Base-by-base conservation (phyloP, 1,140 invertebrate genomes). In the Calliopsis andreniformis region DNA sequence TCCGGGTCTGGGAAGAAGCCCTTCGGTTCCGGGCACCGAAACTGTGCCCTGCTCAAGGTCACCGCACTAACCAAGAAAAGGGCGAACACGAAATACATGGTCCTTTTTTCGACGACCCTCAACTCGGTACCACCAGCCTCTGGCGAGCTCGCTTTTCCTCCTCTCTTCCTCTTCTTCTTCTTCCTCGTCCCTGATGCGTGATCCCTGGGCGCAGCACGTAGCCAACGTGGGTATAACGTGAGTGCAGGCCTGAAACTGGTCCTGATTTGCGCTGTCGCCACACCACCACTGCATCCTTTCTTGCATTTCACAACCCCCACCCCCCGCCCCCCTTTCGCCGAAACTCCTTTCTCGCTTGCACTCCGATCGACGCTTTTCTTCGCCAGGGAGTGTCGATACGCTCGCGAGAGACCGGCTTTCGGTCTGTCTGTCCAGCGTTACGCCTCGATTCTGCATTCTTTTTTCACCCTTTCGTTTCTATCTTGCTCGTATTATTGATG, bases 1-100 rank as follows among this genome's bases (percentile, higher is more conserved):
- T 94, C 93, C 2, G 92, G 92, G 89, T 97, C 96, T 1, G 96
- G 93, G 91, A 95, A 97, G 90, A 93, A 97, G 25, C 96, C 96
- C 76, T 95, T 95, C 67, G 94, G 92, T 67, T 95, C 94, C 2
- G 96, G 96, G 85, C 96, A 97, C 78, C 94, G 92, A 89, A 95
- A 96, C 59, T 94, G 88, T 7, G 69, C 87, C 16, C 39, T 63
- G 25, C 49, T 75, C 32, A 77, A 53, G 76, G 66, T 75, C 42
- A 71, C 66, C 42, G 58, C 39, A 18, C 49, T 58, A 8, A 76
- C 5, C 35, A 79, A 32, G 18, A 67, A 43, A 35, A 82, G 18
- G 59, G 49, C 10, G 66, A 39, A 49, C n/a, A 35, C 47, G 30
- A 55, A 68, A 55, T 43, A 18, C 76, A 62, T 61, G 69, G 28